phyloP scores from a whole-genome alignment of 2,888 invertebrate species.

The Platerodrilus igneus region DNA sequence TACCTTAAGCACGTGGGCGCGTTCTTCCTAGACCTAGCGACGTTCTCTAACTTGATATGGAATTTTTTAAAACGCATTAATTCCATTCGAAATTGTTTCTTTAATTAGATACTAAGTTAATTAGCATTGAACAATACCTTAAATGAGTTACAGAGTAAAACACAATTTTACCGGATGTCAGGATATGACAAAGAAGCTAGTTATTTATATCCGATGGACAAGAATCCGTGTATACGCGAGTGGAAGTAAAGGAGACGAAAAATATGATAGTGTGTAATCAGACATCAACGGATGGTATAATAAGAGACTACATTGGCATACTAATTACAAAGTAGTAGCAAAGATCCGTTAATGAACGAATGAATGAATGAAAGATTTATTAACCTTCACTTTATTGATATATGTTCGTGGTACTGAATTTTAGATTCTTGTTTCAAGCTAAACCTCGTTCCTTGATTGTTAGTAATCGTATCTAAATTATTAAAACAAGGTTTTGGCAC shows the following conservation, averaged over 20 bases:
- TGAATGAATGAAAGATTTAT: constrained; percentile 16
- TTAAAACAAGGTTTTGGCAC: too few species aligned
- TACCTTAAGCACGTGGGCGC: constrained; percentile 20
- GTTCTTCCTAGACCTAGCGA: constrained; percentile 22
- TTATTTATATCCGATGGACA: constrained; percentile 48
- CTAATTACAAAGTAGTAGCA: constrained; percentile 35
- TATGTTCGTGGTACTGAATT: too few species aligned
- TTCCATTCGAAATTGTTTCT: too few species aligned
- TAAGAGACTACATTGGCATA: constrained; percentile 42
- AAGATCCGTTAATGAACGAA: constrained; percentile 26
- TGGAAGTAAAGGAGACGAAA: constrained; percentile 41
- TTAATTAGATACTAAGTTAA: too few species aligned
- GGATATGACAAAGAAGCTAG: constrained; percentile 48
- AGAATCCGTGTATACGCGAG: constrained; percentile 30
- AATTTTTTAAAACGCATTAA: constrained; percentile 1
- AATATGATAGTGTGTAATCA: constrained; percentile 50
- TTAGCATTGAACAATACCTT: constrained; percentile 34
- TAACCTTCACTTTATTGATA: constrained; percentile 6
- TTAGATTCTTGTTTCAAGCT: too few species aligned
- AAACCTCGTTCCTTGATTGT: too few species aligned
- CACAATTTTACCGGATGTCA: constrained; percentile 47
- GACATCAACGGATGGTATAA: constrained; percentile 45
- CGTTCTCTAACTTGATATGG: constrained; percentile 7
- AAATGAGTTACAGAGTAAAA: constrained; percentile 37
- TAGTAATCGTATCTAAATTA: too few species aligned